Conservation (phyloP, 2,797 vertebrate species). For the Rhabdomys pumilio region DNA sequence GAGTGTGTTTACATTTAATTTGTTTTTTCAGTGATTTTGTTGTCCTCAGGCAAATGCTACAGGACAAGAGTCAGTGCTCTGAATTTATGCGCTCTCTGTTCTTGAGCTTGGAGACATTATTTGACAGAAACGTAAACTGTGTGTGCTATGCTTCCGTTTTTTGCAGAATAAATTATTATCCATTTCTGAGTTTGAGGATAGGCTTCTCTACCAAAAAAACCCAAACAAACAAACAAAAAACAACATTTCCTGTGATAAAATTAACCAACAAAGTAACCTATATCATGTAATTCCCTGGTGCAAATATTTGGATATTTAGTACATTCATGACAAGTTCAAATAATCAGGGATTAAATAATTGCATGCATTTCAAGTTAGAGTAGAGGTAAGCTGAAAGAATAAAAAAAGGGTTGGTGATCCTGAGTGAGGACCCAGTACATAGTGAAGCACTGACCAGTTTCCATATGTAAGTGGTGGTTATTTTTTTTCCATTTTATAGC, state of each 20-base stretch:
- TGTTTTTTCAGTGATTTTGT: neutral
- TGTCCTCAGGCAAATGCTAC: neutral
- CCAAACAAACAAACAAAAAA: neutral
- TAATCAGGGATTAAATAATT: neutral
- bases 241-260: neutral
- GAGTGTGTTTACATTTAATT: neutral
- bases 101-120: neutral
- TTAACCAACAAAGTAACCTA: neutral
- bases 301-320: slow-evolving; percentile 24
- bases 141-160: neutral
- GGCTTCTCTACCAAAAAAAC: neutral
- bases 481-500: slow-evolving; percentile 39
- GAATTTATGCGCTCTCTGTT: neutral
- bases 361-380: neutral
- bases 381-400: neutral
- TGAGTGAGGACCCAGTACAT: fast-evolving
- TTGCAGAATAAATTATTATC: neutral
- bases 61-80: neutral
- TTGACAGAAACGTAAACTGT: neutral
- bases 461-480: neutral
- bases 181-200: neutral
- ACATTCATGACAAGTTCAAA: slow-evolving; percentile 34
- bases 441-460: neutral
- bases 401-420: neutral
- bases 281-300: neutral